phyloP scores from a whole-genome alignment of 2,888 invertebrate species.

The Syrista parreyssii region DNA sequence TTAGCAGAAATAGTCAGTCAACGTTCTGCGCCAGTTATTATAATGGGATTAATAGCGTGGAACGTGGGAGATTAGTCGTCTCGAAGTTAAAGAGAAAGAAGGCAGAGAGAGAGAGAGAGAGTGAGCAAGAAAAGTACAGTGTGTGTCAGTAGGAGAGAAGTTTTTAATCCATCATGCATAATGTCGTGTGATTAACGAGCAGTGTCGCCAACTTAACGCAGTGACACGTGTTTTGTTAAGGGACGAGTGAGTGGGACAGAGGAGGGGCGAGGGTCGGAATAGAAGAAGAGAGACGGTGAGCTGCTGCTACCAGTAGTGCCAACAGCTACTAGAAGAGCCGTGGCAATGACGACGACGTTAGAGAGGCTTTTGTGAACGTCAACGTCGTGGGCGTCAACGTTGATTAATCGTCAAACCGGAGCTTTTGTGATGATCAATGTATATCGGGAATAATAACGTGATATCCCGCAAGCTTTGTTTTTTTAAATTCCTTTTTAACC shows the following conservation, averaged over 20 bases:
- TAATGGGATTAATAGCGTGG: too few relatives aligned
- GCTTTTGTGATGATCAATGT: conserved; percentile 19
- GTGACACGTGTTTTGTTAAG: conserved; percentile 26
- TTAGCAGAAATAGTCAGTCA: too few relatives aligned
- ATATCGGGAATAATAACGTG: conserved; percentile 14
- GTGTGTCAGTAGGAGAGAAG: not conserved
- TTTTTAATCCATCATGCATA: conserved; percentile 43
- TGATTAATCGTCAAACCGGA: conserved; percentile 18
- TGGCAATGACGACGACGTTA: too few relatives aligned
- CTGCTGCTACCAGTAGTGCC: conserved; percentile 10
- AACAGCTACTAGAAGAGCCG: not conserved
- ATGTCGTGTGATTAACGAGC: conserved; percentile 41
- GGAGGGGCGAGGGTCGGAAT: too few relatives aligned
- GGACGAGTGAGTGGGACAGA: not conserved
- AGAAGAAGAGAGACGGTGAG: too few relatives aligned
- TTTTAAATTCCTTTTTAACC: not conserved
- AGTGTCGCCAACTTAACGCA: conserved; percentile 26
- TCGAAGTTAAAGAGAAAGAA: too few relatives aligned
- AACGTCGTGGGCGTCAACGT: not conserved
- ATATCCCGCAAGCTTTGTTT: not conserved
- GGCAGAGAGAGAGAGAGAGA: conserved; percentile 6
- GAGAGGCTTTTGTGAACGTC: conserved; percentile 14
- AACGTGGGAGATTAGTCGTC: too few relatives aligned
- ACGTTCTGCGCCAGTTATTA: too few relatives aligned
- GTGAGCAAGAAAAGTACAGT: conserved; percentile 10